Evolutionary conservation across 92 coral and sea anemone species (phyloP), one percentile per base, ranked within the genome.

Genomic region (Micromussa lordhowensis): DNA sequence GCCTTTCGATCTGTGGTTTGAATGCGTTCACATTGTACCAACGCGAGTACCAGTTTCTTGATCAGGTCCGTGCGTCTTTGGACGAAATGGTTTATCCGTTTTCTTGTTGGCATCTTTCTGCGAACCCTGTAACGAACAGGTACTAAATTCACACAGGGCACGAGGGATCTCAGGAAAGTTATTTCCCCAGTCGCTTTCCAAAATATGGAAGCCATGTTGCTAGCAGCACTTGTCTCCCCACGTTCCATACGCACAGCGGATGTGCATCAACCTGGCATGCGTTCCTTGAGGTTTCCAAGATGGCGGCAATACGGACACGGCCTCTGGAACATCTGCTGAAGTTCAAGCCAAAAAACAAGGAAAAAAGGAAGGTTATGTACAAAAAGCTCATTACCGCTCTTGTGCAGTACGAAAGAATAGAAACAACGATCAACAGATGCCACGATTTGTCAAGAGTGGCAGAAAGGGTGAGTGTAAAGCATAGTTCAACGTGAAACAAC

Each of bases 401-500:
- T 88, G 99, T 98, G 7, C 98, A 96, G 57, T 95, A 98, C 80
- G 99, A 98, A 87, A 94, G 98, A 80, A 94, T 98, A 29, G 99
- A 96, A 80, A 98, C 99, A n/a, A 98, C 99, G 72, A 83, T 98
- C 12, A 90, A 93, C 38, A 88, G 96, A 90, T 98, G 99, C 77
- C 98, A 98, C 66, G 99, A 98, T 91, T 91, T 98, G 80, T 96
- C 99, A 29, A 71, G 99, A 87, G 99, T 98, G 11, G 98, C 99
- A 0, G 98, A 96, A 88, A 96, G 99, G 94, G 99, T 98, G 61
- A 68, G 96, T 40, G 48, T 22, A 6, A 4, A 5, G 5, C 8
- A 44, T 0, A 44, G 9, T 8, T 44, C 9, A n/a, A n/a, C n/a
- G n/a, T n/a, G n/a, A n/a, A n/a, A n/a, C n/a, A n/a, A n/a, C n/a